phyloP scores from a whole-genome alignment of 2,888 invertebrate genomes.

The Hydropsyche betteni region DNA sequence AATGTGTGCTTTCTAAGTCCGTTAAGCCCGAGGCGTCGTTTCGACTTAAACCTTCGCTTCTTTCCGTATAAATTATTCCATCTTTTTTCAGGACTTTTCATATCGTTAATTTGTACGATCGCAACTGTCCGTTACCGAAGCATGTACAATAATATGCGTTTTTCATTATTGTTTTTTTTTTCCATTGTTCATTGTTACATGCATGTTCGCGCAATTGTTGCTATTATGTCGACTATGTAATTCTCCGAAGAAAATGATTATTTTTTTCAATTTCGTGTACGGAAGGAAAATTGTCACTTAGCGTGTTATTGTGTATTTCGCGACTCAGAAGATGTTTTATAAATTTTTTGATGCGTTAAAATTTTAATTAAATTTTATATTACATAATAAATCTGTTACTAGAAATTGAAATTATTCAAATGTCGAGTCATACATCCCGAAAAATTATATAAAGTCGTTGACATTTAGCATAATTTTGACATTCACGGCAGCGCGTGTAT shows the following conservation, averaged over 20 bases:
- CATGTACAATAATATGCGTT: neutral
- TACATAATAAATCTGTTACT: no score
- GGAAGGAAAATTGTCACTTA: neutral
- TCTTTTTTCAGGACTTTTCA: neutral
- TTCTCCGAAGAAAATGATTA: neutral
- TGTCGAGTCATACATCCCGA: no score
- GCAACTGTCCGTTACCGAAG: neutral
- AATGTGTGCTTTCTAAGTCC: neutral
- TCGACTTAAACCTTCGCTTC: neutral
- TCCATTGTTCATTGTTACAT: constrained; percentile 19
- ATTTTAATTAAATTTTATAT: no score
- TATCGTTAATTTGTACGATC: neutral
- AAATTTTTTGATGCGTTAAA: no score
- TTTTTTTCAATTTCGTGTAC: neutral
- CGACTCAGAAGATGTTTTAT: no score
- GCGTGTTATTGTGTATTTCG: no score
- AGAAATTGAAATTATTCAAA: no score
- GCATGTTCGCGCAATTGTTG: neutral
- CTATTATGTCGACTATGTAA: constrained; percentile 6
- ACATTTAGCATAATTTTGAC: no score
- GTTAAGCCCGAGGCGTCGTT: neutral
- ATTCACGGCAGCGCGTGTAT: no score
- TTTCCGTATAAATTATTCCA: constrained; percentile 1
- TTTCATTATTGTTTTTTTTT: neutral
- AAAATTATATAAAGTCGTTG: no score